Evolutionary conservation across 2,888 invertebrate species (phyloP).

Genomic region (Gisinianus flammeolus): DNA sequence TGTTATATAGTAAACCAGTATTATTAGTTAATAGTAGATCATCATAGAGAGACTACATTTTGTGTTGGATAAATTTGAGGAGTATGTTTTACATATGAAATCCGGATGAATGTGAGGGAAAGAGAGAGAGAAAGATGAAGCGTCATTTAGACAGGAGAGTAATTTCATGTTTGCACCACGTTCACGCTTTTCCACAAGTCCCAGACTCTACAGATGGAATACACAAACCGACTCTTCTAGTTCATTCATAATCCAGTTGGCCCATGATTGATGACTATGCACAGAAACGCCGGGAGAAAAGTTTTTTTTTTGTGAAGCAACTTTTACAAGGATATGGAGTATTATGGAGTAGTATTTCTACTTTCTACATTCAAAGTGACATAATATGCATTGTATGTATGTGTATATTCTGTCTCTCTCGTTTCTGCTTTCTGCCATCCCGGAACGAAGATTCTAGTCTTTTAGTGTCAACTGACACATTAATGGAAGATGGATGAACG

Average conservation of each 20-base stretch:
- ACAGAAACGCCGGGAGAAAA: not conserved
- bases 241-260: not conserved
- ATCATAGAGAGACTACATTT: not conserved
- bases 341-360: not conserved
- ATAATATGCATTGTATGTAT: too few species aligned
- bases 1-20: too few species aligned
- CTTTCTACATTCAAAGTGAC: not conserved
- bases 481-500: conserved; percentile 5
- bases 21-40: too few species aligned
- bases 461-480: conserved; percentile 4
- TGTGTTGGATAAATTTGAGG: not conserved
- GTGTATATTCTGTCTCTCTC: not conserved
- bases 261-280: not conserved
- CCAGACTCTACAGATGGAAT: too few species aligned
- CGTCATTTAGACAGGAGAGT: too few species aligned
- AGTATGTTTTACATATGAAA: too few species aligned
- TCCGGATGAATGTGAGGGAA: too few species aligned
- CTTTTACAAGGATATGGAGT: not conserved
- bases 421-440: not conserved
- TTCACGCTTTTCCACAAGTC: too few species aligned
- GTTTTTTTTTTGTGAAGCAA: not conserved
- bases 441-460: not conserved
- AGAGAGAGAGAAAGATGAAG: too few species aligned
- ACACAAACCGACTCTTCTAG: too few species aligned
- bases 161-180: too few species aligned